Evolutionary conservation across 1,140 invertebrate species (phyloP).

Genomic region (Homalodisca vitripennis): DNA sequence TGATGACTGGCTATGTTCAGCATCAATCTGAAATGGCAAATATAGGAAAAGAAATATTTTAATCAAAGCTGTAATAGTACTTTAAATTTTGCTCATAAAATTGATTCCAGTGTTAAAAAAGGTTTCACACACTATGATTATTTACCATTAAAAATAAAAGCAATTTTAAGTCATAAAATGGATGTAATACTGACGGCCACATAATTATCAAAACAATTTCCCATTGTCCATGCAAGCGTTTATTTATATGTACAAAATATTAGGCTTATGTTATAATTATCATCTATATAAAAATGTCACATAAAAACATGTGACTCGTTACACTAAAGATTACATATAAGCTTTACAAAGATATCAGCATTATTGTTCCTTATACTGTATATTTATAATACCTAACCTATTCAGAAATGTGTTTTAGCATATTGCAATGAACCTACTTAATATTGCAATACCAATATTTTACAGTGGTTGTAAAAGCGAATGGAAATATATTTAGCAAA

Average conservation of each 20-base stretch:
- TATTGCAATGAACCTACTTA: conserved; percentile 4
- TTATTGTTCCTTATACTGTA: conserved; percentile 18
- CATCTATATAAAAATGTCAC: conserved; percentile 21
- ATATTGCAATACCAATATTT: conserved; percentile 21
- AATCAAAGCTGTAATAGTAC: neutral
- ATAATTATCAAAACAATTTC: conserved; percentile 13
- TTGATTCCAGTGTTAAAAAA: neutral
- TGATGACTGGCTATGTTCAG: neutral
- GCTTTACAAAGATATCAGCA: conserved; percentile 24
- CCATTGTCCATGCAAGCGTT: conserved; percentile 8
- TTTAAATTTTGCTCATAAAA: neutral
- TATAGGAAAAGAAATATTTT: neutral
- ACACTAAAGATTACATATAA: conserved; percentile 19
- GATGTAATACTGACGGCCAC: neutral
- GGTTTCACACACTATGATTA: neutral
- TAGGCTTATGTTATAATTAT: conserved; percentile 23
- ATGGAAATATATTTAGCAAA: neutral
- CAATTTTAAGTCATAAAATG: neutral
- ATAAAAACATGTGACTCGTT: conserved; percentile 19
- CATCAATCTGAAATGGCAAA: neutral
- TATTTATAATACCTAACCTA: conserved; percentile 10
- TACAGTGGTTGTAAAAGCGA: too few species aligned
- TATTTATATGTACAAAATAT: conserved; percentile 20
- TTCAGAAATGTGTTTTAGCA: conserved; percentile 8
- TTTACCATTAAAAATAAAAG: neutral